Percentiles rank a stretch among this genome's conserved stretches.
Evolutionary conservation across 2,888 invertebrate species (phyloP).

Genomic region (Rhagophthalmus giganteus): DNA sequence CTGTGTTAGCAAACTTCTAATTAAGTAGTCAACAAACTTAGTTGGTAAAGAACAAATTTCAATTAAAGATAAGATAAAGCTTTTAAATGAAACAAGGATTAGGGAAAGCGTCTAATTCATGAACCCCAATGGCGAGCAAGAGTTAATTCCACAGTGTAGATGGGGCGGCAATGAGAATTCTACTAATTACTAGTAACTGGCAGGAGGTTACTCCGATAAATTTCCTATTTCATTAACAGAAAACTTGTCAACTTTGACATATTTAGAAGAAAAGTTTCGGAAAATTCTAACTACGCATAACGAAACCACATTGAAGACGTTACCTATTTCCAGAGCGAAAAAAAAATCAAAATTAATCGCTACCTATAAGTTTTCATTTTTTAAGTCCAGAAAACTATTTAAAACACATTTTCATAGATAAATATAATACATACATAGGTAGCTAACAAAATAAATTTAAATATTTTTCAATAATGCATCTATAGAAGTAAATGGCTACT

Average conservation of each 20-base stretch:
- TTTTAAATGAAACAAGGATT: constrained; percentile 39
- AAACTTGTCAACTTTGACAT: constrained; percentile 17
- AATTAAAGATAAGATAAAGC: constrained; percentile 40
- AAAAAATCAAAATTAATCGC: background rate
- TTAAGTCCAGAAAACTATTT: background rate
- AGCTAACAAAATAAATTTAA: too few species aligned
- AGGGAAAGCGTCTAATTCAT: constrained; percentile 38
- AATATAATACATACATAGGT: too few species aligned
- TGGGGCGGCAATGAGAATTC: constrained; percentile 45
- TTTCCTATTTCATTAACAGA: constrained; percentile 47
- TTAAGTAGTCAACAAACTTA: constrained; percentile 26
- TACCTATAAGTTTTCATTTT: background rate
- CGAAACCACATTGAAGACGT: background rate
- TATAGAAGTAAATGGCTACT: too few species aligned
- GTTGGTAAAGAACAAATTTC: constrained; percentile 33
- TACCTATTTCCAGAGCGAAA: background rate
- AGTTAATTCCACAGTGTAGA: constrained; percentile 43
- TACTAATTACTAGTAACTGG: constrained; percentile 47
- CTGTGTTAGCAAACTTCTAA: constrained; percentile 15
- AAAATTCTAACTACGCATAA: too few species aligned
- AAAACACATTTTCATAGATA: background rate
- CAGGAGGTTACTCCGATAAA: constrained; percentile 45
- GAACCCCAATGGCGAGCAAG: constrained; percentile 35
- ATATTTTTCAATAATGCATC: too few species aligned
- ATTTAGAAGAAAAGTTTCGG: constrained; percentile 1